A percentile compares a stretch with the other conserved stretches of the same genome.
These are phyloP conservation scores for Latrodectus hesperus DNA, from an alignment of 2,888 invertebrate genomes.

Conservation along the genomic window DNA sequence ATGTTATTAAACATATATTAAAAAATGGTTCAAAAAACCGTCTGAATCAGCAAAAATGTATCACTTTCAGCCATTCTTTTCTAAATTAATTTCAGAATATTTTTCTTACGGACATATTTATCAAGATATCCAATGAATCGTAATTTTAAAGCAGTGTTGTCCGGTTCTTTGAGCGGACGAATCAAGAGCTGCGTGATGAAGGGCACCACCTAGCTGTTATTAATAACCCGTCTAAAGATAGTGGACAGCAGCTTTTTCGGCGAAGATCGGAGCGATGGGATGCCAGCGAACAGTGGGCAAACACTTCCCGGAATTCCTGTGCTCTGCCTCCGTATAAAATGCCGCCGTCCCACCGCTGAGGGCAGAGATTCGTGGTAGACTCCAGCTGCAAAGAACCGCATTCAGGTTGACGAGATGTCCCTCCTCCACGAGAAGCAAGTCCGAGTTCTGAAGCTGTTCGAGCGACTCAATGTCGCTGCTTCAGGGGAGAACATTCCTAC, in stretches of 20 bases:
- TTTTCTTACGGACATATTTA: too few relatives aligned
- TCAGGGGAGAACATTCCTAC: constrained; percentile 34
- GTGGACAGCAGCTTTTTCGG: neutral
- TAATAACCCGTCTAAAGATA: constrained; percentile 37
- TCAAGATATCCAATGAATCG: too few relatives aligned
- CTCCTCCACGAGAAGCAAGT: constrained; percentile 60
- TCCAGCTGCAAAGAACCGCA: constrained; percentile 15
- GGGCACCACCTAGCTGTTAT: neutral
- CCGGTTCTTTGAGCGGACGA: neutral
- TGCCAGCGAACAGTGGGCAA: neutral
- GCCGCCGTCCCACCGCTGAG: neutral
- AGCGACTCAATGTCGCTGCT: constrained; percentile 45
- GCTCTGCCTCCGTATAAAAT: constrained; percentile 1
- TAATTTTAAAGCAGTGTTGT: too few relatives aligned
- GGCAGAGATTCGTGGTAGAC: constrained; percentile 45
- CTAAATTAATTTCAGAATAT: too few relatives aligned
- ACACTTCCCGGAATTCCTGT: constrained; percentile 39
- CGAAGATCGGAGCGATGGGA: neutral
- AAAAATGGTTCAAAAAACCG: too few relatives aligned
- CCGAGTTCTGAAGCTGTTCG: constrained; percentile 54
- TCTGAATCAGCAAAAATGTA: too few relatives aligned
- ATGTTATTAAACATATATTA: too few relatives aligned
- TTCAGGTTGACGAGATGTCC: constrained; percentile 28
- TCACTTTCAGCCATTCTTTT: too few relatives aligned
- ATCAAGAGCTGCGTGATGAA: neutral